Conservation (phyloP, 2,888 invertebrate genomes). For the Zygothrica quintamaculata region DNA sequence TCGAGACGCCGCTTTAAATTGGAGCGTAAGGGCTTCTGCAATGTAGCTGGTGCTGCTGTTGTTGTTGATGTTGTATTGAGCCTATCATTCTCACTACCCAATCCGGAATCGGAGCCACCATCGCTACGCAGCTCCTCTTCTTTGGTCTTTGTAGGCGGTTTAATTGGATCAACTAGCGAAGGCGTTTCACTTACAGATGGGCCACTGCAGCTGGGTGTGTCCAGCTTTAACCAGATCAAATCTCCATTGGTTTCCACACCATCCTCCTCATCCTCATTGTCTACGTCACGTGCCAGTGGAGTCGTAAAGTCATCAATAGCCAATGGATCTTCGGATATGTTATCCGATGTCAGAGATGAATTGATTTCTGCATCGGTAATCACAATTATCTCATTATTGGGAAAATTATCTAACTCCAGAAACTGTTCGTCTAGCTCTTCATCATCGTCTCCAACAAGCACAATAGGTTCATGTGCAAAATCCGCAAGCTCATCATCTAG, state of each 20-base stretch:
- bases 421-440: slow-evolving; percentile 69
- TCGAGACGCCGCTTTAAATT: slow-evolving; percentile 88
- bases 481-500: slow-evolving; percentile 73
- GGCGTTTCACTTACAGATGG: not conserved
- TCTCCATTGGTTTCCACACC: slow-evolving; percentile 66
- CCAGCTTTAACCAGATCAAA: slow-evolving; percentile 69
- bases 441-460: slow-evolving; percentile 31
- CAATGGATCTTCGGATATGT: slow-evolving; percentile 83
- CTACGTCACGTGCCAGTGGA: slow-evolving; percentile 38
- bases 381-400: slow-evolving; percentile 80
- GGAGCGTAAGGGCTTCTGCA: slow-evolving; percentile 85
- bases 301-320: slow-evolving; percentile 82
- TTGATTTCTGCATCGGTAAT: slow-evolving; percentile 76
- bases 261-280: slow-evolving; percentile 51
- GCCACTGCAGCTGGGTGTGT: slow-evolving; percentile 36
- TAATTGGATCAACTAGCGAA: slow-evolving; percentile 2
- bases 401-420: slow-evolving; percentile 68
- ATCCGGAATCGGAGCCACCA: slow-evolving; percentile 93
- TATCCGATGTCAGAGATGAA: slow-evolving; percentile 77
- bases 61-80: slow-evolving; percentile 31
- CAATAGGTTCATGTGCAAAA: slow-evolving; percentile 53
- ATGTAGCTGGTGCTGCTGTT: slow-evolving; percentile 27
- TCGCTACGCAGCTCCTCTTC: slow-evolving; percentile 86
- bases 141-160: slow-evolving; percentile 37
- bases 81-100: slow-evolving; percentile 88